Conservation (phyloP, 2,888 invertebrate species). For the Epinotia bilunana region DNA sequence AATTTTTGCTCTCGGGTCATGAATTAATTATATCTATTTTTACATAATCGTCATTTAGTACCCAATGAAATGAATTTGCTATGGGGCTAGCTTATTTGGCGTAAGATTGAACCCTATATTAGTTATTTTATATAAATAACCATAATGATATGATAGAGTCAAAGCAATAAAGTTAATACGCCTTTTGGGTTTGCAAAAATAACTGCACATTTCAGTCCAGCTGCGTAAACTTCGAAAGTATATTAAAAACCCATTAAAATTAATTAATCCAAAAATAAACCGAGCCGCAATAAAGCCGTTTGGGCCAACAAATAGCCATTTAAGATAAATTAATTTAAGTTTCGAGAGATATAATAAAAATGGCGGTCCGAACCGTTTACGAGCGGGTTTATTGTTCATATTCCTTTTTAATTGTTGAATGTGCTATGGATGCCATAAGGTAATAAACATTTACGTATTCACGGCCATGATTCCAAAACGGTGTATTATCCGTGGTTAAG, state of each 20-base stretch:
- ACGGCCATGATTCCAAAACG: constrained; percentile 1
- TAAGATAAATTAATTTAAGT: constrained; percentile 39
- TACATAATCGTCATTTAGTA: too few species aligned
- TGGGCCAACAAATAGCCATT: constrained; percentile 31
- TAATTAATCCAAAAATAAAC: constrained; percentile 25
- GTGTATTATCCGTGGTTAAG: neutral
- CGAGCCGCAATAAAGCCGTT: constrained; percentile 28
- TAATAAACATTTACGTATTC: constrained; percentile 14
- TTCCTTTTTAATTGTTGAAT: constrained; percentile 56
- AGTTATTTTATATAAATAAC: too few species aligned
- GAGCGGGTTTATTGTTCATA: constrained; percentile 50
- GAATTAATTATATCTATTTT: too few species aligned
- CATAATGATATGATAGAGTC: too few species aligned
- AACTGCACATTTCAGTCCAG: neutral
- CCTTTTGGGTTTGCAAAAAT: neutral
- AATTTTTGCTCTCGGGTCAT: too few species aligned
- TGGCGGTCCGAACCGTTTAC: constrained; percentile 59
- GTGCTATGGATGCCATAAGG: constrained; percentile 50
- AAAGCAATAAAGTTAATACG: too few species aligned
- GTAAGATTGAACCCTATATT: too few species aligned
- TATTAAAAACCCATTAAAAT: constrained; percentile 14
- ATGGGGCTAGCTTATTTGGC: too few species aligned
- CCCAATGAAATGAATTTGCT: too few species aligned
- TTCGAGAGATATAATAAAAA: constrained; percentile 52
- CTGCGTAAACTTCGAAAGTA: neutral